phyloP scores from a whole-genome alignment of 2,797 vertebrate species.

The Coranthus polyacanthus region DNA sequence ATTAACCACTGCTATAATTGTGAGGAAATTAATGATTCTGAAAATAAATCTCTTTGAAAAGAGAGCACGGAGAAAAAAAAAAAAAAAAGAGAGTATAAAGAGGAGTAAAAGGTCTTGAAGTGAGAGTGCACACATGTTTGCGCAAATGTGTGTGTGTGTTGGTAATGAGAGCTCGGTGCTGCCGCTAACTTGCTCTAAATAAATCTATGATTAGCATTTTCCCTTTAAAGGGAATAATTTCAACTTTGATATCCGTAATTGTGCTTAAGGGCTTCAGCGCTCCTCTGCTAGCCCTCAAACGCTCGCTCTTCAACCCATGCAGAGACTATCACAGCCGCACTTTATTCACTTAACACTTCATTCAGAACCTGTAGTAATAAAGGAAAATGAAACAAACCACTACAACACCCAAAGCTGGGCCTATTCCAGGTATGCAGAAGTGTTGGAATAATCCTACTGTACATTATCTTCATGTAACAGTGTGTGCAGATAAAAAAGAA shows the following conservation, averaged over 20 bases:
- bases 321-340: slow-evolving; percentile 52
- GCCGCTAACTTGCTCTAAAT: slow-evolving; percentile 70
- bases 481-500: slow-evolving; percentile 15
- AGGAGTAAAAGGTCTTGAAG: slow-evolving; percentile 56
- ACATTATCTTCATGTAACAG: neutral
- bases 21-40: slow-evolving; percentile 67
- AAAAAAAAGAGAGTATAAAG: slow-evolving; percentile 16
- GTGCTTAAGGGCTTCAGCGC: slow-evolving; percentile 72
- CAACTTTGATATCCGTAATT: slow-evolving; percentile 81
- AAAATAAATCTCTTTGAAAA: slow-evolving; percentile 67
- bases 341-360: slow-evolving; percentile 60
- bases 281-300: slow-evolving; percentile 52
- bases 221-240: slow-evolving; percentile 79
- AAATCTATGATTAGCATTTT: slow-evolving; percentile 79
- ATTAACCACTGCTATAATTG: slow-evolving; percentile 62
- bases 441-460: slow-evolving; percentile 13
- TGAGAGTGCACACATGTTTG: slow-evolving; percentile 26
- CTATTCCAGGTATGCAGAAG: slow-evolving; percentile 6
- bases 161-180: slow-evolving; percentile 62
- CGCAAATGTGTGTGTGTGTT: slow-evolving; percentile 42
- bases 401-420: slow-evolving; percentile 14
- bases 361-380: slow-evolving; percentile 45
- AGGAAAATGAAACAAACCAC: slow-evolving; percentile 26
- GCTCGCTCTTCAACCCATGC: slow-evolving; percentile 53
- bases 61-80: slow-evolving; percentile 41